These are phyloP conservation scores for Urocynchramus pylzowi DNA, from an alignment of 2,113 vertebrate genomes.

Conservation along the genomic window DNA sequence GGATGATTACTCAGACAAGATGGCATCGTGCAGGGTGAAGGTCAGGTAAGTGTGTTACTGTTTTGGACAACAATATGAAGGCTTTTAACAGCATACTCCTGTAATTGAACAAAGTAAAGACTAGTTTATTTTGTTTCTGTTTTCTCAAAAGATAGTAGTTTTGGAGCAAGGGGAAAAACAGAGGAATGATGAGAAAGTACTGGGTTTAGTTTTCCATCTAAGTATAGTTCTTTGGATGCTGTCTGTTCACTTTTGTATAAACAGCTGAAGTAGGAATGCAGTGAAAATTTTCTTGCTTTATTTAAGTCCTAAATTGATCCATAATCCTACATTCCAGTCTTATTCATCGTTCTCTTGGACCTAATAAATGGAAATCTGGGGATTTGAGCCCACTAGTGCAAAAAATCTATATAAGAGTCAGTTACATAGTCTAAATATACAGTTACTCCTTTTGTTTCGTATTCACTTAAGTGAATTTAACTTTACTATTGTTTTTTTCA, in stretches of 20 bases:
- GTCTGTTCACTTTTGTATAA: not conserved
- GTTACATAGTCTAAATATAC: not conserved
- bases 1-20: constrained; percentile 73
- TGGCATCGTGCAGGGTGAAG: constrained; percentile 87
- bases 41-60: constrained; percentile 82
- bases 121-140: not conserved
- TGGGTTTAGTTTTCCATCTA: not conserved
- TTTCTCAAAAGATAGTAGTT: not conserved
- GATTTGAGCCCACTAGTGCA: not conserved
- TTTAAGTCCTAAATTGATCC: not conserved
- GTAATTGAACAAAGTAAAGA: not conserved
- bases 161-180: not conserved
- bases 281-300: not conserved
- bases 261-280: not conserved
- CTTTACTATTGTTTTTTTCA: constrained; percentile 32
- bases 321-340: not conserved
- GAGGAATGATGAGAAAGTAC: not conserved
- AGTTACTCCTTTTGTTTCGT: not conserved
- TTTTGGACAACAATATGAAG: not conserved
- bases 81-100: not conserved
- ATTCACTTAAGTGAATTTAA: not conserved
- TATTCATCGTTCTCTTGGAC: not conserved
- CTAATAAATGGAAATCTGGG: not conserved
- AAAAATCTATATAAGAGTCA: not conserved
- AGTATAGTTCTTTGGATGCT: not conserved